A percentile compares a stretch with the other conserved stretches of the same genome.
Evolutionary conservation across 2,888 invertebrate genomes (phyloP).

Genomic region (Odontomyia ornata): DNA sequence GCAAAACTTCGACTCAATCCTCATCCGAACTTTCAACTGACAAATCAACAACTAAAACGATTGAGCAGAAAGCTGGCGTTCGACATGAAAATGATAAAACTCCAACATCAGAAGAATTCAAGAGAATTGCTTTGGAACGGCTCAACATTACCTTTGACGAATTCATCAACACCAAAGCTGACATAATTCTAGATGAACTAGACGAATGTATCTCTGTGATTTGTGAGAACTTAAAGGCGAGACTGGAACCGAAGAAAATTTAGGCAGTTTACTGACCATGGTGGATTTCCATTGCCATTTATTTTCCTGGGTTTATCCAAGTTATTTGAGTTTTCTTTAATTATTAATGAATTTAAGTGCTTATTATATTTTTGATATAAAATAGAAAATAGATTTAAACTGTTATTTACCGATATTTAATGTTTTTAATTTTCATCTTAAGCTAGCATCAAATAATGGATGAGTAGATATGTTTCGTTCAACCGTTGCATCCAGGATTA

Average conservation of each 20-base stretch:
- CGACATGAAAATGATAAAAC: not conserved
- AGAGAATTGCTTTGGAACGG: not conserved
- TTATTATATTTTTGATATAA: too few species aligned
- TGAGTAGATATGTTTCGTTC: too few species aligned
- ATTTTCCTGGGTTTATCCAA: too few species aligned
- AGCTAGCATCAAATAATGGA: too few species aligned
- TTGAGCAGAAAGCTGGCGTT: not conserved
- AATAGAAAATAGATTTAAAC: too few species aligned
- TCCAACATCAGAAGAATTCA: conserved; percentile 10
- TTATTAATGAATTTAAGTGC: too few species aligned
- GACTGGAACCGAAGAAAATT: not conserved
- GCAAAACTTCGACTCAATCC: not conserved
- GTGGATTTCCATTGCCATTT: too few species aligned
- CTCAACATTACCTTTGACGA: conserved; percentile 11
- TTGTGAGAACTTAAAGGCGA: conserved; percentile 21
- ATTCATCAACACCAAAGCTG: conserved; percentile 4
- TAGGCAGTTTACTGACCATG: not conserved
- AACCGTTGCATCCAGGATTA: too few species aligned
- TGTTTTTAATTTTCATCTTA: too few species aligned
- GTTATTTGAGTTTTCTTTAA: too few species aligned
- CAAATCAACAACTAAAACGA: not conserved
- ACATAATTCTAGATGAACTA: conserved; percentile 16
- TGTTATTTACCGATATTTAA: too few species aligned
- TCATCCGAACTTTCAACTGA: not conserved
- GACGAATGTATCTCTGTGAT: not conserved